Evolutionary conservation across 2,888 invertebrate genomes (phyloP).

Genomic region (Mythimna impura): DNA sequence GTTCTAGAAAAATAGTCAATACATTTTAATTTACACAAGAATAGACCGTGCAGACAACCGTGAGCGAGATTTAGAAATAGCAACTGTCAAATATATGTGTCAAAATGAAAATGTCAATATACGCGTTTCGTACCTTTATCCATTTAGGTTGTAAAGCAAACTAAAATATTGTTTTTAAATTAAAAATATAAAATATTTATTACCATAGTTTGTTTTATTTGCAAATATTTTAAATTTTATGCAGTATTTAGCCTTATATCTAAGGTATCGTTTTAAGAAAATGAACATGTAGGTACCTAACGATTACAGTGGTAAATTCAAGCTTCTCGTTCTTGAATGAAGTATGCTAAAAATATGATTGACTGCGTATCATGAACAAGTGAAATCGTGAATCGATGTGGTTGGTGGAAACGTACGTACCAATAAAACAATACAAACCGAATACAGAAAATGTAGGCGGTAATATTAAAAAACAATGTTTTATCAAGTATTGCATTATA

Average conservation of each 20-base stretch:
- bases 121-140: slow-evolving; percentile 2
- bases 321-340: background rate
- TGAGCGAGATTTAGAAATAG: slow-evolving; percentile 46
- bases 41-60: slow-evolving; percentile 43
- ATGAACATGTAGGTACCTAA: too few relatives aligned
- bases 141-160: slow-evolving; percentile 11
- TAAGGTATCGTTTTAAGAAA: background rate
- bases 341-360: slow-evolving; percentile 9
- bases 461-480: background rate
- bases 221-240: too few relatives aligned
- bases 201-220: background rate
- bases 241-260: too few relatives aligned
- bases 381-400: slow-evolving; percentile 5
- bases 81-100: slow-evolving; percentile 45
- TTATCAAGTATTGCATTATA: too few relatives aligned
- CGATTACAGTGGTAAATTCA: too few relatives aligned
- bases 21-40: slow-evolving; percentile 43
- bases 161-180: too few relatives aligned
- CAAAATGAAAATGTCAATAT: slow-evolving; percentile 47
- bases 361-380: slow-evolving; percentile 4
- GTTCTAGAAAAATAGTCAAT: slow-evolving; percentile 58
- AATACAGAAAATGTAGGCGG: background rate
- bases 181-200: background rate
- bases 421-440: too few relatives aligned
- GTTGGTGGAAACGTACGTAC: slow-evolving; percentile 7